Percentiles rank a stretch among this genome's conserved stretches.
These are phyloP conservation scores for Andrena bicolor DNA, from an alignment of 2,888 invertebrate genomes.

Conservation along the genomic window DNA sequence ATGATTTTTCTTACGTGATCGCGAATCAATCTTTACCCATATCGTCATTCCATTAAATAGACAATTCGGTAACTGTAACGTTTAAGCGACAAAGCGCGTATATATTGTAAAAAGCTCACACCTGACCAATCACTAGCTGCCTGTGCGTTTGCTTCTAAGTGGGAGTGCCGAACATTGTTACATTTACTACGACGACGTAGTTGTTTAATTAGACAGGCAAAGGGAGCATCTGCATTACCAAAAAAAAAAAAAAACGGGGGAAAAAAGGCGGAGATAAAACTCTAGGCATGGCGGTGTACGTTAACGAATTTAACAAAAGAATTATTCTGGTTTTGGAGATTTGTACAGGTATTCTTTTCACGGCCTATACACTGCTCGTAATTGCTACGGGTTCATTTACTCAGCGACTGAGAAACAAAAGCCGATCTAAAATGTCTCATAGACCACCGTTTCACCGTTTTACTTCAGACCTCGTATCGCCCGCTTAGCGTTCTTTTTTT, in stretches of 20 bases:
- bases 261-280: conserved; percentile 14
- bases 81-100: conserved; percentile 39
- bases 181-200: conserved; percentile 66
- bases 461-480: conserved; percentile 20
- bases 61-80: conserved; percentile 56
- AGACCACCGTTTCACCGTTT: conserved; percentile 33
- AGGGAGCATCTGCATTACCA: conserved; percentile 43
- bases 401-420: conserved; percentile 33
- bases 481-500: neutral
- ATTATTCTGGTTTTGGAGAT: conserved; percentile 52
- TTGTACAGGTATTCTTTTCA: conserved; percentile 62
- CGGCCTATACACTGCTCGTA: conserved; percentile 59
- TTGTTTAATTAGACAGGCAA: conserved; percentile 41
- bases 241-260: conserved; percentile 10
- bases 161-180: conserved; percentile 71
- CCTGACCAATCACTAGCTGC: conserved; percentile 84
- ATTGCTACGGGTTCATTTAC: conserved; percentile 50
- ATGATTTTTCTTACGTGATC: conserved; percentile 67
- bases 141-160: conserved; percentile 80
- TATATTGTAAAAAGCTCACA: conserved; percentile 77
- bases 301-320: conserved; percentile 40
- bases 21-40: conserved; percentile 71
- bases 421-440: conserved; percentile 4
- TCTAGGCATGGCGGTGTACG: conserved; percentile 18
- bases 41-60: conserved; percentile 74